Evolutionary conservation across 2,113 vertebrate genomes (phyloP).

Genomic region (Oenanthe melanoleuca): DNA sequence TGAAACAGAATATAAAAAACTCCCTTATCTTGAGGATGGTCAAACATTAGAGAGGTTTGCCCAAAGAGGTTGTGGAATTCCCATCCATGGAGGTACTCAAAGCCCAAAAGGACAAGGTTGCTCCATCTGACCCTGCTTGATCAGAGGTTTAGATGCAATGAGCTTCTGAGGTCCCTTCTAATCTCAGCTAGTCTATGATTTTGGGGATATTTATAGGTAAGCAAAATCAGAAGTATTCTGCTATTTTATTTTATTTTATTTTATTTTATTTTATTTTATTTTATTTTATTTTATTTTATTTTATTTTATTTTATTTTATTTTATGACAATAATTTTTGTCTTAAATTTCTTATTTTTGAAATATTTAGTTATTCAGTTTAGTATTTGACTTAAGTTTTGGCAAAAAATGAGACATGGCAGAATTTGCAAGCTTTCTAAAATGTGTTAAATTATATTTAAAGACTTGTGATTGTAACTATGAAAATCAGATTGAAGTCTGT

Average conservation of each 20-base stretch:
- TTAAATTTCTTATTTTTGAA: not conserved
- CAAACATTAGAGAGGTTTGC: not conserved
- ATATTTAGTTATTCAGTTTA: not conserved
- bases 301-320: not conserved
- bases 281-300: not conserved
- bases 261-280: too few relatives aligned
- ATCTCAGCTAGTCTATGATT: not conserved
- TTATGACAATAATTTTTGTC: not conserved
- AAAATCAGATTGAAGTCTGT: constrained; percentile 22
- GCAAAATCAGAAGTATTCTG: not conserved
- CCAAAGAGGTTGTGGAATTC: not conserved
- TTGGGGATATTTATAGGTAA: not conserved
- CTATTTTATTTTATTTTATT: not conserved
- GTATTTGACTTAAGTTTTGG: constrained; percentile 6
- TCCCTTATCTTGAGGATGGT: not conserved
- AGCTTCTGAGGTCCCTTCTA: not conserved
- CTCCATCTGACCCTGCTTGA: not conserved
- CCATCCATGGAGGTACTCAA: not conserved
- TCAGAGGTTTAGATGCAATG: not conserved
- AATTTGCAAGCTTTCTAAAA: constrained; percentile 33
- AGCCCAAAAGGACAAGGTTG: not conserved
- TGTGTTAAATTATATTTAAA: constrained; percentile 53
- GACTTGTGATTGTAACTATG: constrained; percentile 13
- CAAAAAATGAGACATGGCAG: not conserved
- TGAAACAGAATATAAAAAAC: not conserved